phyloP scores from a whole-genome alignment of 2,888 invertebrate species.

The Imbricaverruca yamaguchii region DNA sequence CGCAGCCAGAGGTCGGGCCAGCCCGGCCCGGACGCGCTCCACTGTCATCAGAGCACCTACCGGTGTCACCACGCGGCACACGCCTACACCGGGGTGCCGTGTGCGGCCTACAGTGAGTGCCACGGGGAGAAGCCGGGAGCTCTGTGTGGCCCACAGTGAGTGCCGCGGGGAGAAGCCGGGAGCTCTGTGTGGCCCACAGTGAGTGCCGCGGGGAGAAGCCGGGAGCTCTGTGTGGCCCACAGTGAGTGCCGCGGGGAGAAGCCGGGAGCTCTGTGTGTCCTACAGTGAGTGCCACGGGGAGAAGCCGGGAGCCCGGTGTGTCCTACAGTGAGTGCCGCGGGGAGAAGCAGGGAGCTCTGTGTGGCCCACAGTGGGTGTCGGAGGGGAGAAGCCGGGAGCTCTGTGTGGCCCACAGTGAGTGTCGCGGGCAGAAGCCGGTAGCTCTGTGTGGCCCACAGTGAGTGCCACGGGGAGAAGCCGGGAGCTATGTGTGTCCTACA shows the following conservation, averaged over 20 bases:
- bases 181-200: background rate
- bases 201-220: slow-evolving; percentile 32
- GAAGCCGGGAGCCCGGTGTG: too few species aligned
- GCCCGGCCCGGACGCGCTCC: slow-evolving; percentile 32
- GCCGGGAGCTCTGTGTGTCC: background rate
- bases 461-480: slow-evolving; percentile 32
- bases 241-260: background rate
- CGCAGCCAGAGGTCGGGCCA: slow-evolving; percentile 31
- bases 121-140: too few species aligned
- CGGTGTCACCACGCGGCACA: slow-evolving; percentile 79
- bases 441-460: too few species aligned
- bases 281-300: too few species aligned
- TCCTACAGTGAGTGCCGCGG: too few species aligned
- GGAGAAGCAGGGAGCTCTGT: too few species aligned
- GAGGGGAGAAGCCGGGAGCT: slow-evolving; percentile 54
- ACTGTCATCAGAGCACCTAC: slow-evolving; percentile 37
- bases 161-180: slow-evolving; percentile 35
- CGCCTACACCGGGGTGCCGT: slow-evolving; percentile 81
- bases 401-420: slow-evolving; percentile 78
- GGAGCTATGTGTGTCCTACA: background rate
- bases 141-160: slow-evolving; percentile 46
- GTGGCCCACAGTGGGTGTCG: too few species aligned
- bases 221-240: slow-evolving; percentile 22
- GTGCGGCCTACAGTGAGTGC: slow-evolving; percentile 74
- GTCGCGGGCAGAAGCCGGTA: too few species aligned